Base-by-base conservation (phyloP, 1,140 invertebrate genomes). In the Nomia melanderi region DNA sequence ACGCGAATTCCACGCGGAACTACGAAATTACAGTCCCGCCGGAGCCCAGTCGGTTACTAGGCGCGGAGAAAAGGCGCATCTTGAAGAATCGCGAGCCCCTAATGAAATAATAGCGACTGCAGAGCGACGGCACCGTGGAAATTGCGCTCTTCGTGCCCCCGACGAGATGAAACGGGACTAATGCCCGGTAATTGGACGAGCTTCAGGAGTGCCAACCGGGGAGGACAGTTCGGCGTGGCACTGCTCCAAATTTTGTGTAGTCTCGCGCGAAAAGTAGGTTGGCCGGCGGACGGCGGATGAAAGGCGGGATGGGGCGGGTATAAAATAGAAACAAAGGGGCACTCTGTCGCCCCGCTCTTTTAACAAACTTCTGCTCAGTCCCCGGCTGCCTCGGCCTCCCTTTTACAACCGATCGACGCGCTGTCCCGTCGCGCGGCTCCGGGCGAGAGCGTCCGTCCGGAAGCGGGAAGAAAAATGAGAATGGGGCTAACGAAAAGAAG, bases 161-260 rank as follows among this genome's bases (percentile, higher is more conserved):
- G 62, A 77, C 56, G 44, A 78, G 62, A 66, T 59, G 78, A 82
- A 64, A 75, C 66, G 74, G 82, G 75, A 82, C 29, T 78, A 82
- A 83, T 64, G 74, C 80, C 66, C 64, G 73, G 59, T 65, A 71
- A 82, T 81, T 78, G 60, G 78, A 79, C 77, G 78, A 83, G 84
- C 77, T 88, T 84, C 63, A 59, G 33, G 39, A 62, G 41, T 59
- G 67, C 31, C 73, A 39, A 67, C 64, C 72, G 54, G 31, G 77
- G 54, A 80, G 70, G 70, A 74, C 77, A 82, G 64, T 83, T 83
- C 70, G 70, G 76, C 81, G 62, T 83, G 81, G 81, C 81, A 83
- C 31, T 17, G 60, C 62, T 79, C 81, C 81, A 83, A 82, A 82
- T 83, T 75, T 62, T 76, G 54, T 64, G 36, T 12, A 78, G 54